Conservation (phyloP, 2,888 invertebrate genomes). For the Lypha dubia region DNA sequence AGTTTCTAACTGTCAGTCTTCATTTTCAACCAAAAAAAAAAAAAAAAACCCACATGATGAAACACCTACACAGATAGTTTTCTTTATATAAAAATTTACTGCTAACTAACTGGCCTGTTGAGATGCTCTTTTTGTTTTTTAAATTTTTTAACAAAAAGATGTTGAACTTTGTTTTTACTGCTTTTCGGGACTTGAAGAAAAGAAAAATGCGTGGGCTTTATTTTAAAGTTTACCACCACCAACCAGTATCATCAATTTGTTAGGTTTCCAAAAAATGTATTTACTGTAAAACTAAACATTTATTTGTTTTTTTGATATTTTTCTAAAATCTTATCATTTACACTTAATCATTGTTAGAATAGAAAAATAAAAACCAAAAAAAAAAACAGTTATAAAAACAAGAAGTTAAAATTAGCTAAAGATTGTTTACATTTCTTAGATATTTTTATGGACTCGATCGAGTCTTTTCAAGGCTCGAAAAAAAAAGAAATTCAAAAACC, state of each 20-base stretch:
- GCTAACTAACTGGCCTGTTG: conserved; percentile 36
- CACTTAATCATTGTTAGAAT: not conserved
- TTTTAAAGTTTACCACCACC: conserved; percentile 4
- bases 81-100: not conserved
- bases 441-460: conserved; percentile 25
- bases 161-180: conserved; percentile 62
- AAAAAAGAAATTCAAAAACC: not conserved
- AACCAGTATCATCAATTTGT: not conserved
- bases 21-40: conserved; percentile 21
- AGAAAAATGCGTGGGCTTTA: conserved; percentile 54
- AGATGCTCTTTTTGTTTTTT: not conserved
- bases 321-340: conserved; percentile 53
- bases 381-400: not conserved
- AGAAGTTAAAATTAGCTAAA: not conserved
- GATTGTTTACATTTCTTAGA: conserved; percentile 15
- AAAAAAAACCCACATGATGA: conserved; percentile 29
- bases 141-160: conserved; percentile 45
- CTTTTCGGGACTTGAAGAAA: conserved; percentile 3
- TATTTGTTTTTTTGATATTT: not conserved
- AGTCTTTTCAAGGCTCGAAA: conserved; percentile 40
- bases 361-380: not conserved
- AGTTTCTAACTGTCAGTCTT: conserved; percentile 50
- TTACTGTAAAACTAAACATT: conserved; percentile 14
- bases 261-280: conserved; percentile 26
- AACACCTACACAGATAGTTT: conserved; percentile 58